Base-by-base conservation (phyloP, 92 coral and sea anemone genomes). In the Siderastrea radians region DNA sequence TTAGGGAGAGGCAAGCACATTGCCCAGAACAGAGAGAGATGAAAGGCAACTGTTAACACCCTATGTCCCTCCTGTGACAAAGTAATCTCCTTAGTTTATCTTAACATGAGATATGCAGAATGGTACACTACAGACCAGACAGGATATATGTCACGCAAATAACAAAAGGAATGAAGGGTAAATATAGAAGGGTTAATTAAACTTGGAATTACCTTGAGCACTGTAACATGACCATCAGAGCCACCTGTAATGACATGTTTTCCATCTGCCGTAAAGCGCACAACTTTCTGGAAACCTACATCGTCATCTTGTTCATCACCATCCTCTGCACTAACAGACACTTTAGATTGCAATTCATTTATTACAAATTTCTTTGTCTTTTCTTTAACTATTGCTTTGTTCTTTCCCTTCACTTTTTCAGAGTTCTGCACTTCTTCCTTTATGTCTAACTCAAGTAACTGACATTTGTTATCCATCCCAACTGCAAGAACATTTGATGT, bases 391-490 rank as follows among this genome's bases (percentile, higher is more conserved):
- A 92, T 76, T 69, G 88, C 93, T 84, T 92, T 93, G 45, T 75
- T 91, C 68, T 88, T 96, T 17, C 95, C 96, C 67, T 87, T 91
- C 6, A 46, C 45, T 66, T 74, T 82, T 67, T 91, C 89, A 19
- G 87, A 57, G 43, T 82, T 94, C 77, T 88, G 86, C 5, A 91
- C 88, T 90, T 95, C 98, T 83, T 95, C 96, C 51, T 96, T 96
- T 2, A 91, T 67, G 57, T 79, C 94, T 6, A 95, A 70, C 84
- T 95, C 95, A 17, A 98, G 83, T 49, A 98, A 81, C 43, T 98
- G 99, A 75, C 99, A 98, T 77, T 96, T 96, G 81, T 98, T 98
- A 43, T 98, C 99, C 95, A 96, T 94, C 73, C 99, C 99, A 70
- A 96, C 96, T 46, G 98, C 99, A 8, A 98, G 54, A 5, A 88